phyloP scores from a whole-genome alignment of 2,888 invertebrate genomes.

The Pilophorus perplexus region DNA sequence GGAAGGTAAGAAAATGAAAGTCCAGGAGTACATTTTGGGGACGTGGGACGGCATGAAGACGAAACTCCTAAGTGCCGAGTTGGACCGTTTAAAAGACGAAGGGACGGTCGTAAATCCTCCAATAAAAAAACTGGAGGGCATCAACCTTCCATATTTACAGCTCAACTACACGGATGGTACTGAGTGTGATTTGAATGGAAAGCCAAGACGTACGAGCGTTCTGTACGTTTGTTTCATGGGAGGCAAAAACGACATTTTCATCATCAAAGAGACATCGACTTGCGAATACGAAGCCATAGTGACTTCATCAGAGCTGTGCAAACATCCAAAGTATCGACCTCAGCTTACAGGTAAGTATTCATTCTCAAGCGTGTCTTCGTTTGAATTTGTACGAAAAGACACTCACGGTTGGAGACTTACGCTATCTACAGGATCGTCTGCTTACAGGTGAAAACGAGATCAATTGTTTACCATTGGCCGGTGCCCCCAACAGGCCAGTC shows the following conservation, averaged over 20 bases:
- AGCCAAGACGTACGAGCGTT: constrained; percentile 76
- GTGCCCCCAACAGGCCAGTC: constrained; percentile 69
- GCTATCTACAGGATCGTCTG: no score
- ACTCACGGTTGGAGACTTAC: no score
- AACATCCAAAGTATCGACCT: constrained; percentile 78
- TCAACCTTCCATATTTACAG: constrained; percentile 82
- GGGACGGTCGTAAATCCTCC: constrained; percentile 45
- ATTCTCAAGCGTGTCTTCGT: no score
- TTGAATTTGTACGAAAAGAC: no score
- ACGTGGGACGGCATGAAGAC: constrained; percentile 68
- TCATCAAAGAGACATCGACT: constrained; percentile 87
- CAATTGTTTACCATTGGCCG: constrained; percentile 67
- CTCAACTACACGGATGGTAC: constrained; percentile 87
- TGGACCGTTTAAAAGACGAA: constrained; percentile 47
- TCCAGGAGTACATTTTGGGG: constrained; percentile 84
- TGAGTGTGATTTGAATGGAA: constrained; percentile 83
- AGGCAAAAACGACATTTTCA: constrained; percentile 87
- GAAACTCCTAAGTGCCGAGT: constrained; percentile 52
- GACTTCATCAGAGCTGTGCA: constrained; percentile 80
- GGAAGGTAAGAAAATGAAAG: constrained; percentile 77
- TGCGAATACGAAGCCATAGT: constrained; percentile 94
- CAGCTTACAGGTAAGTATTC: no score
- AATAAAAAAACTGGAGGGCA: constrained; percentile 73
- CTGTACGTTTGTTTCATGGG: constrained; percentile 85
- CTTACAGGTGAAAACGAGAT: constrained; percentile 67